Percentiles rank a stretch among this genome's conserved stretches.
Conservation (phyloP, 2,113 vertebrate genomes). For the Myocastor coypus region DNA sequence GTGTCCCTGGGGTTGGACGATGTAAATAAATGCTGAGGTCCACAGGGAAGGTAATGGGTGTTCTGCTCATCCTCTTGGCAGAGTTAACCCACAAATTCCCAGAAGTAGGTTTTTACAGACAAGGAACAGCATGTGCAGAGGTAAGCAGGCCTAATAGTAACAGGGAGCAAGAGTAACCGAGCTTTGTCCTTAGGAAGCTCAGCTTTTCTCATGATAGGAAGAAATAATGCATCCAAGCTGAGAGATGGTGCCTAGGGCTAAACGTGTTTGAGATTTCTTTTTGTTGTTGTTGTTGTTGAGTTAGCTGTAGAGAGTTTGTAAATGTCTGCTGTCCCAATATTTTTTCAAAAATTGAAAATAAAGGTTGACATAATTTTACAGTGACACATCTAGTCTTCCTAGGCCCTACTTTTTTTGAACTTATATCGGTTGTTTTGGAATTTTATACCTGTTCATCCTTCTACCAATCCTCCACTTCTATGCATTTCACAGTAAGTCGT, state of each 20-base stretch:
- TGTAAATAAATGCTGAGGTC: neutral
- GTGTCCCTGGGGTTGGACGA: neutral
- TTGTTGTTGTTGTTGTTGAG: neutral
- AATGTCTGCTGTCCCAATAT: neutral
- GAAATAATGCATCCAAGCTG: neutral
- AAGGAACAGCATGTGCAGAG: neutral
- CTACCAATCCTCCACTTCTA: neutral
- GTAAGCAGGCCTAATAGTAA: neutral
- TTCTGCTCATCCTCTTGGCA: neutral
- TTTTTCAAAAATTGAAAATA: neutral
- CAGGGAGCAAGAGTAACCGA: too few relatives aligned
- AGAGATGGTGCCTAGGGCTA: neutral
- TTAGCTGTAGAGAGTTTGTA: neutral
- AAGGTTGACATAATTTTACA: conserved; percentile 7
- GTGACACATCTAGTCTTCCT: neutral
- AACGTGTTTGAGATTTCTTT: too few relatives aligned
- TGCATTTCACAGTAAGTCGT: neutral
- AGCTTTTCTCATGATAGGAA: neutral
- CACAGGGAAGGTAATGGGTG: neutral
- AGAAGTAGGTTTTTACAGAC: neutral
- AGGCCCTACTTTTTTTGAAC: neutral
- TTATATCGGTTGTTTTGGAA: neutral
- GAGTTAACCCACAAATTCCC: neutral
- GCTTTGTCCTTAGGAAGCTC: too few relatives aligned
- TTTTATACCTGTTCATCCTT: neutral